phyloP scores from a whole-genome alignment of 2,113 vertebrate species.

The Oryzias celebensis region DNA sequence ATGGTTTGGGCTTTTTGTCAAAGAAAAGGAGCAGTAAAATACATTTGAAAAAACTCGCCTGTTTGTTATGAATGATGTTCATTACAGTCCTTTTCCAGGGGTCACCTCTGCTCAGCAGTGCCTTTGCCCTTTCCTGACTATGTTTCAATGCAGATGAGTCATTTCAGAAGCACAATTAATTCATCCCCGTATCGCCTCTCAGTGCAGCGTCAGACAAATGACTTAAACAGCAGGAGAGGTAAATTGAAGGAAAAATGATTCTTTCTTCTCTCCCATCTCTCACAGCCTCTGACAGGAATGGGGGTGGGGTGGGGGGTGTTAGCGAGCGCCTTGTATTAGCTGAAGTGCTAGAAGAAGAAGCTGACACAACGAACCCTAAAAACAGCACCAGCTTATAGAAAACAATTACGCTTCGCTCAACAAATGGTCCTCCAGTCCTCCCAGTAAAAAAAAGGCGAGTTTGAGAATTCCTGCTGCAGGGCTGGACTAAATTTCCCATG shows the following conservation, averaged over 20 bases:
- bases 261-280: neutral
- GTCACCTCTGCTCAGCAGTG: conserved; percentile 32
- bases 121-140: conserved; percentile 34
- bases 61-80: conserved; percentile 49
- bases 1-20: conserved; percentile 10
- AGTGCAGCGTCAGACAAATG: conserved; percentile 39
- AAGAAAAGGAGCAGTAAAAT: conserved; percentile 10
- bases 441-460: conserved; percentile 15
- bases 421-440: conserved; percentile 43
- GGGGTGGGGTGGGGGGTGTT: neutral
- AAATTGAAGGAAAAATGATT: conserved; percentile 15
- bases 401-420: conserved; percentile 34
- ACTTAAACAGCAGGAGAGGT: conserved; percentile 49
- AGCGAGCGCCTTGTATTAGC: conserved; percentile 41
- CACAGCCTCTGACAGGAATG: neutral
- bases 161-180: conserved; percentile 62
- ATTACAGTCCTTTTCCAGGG: conserved; percentile 21
- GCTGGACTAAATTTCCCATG: conserved; percentile 19
- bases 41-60: neutral
- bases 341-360: conserved; percentile 24
- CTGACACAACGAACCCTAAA: conserved; percentile 17
- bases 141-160: conserved; percentile 47
- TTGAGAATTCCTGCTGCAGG: conserved; percentile 25
- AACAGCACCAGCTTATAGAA: conserved; percentile 30
- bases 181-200: conserved; percentile 43